phyloP scores from a whole-genome alignment of 2,888 invertebrate species.

The Lydus trimaculatus region DNA sequence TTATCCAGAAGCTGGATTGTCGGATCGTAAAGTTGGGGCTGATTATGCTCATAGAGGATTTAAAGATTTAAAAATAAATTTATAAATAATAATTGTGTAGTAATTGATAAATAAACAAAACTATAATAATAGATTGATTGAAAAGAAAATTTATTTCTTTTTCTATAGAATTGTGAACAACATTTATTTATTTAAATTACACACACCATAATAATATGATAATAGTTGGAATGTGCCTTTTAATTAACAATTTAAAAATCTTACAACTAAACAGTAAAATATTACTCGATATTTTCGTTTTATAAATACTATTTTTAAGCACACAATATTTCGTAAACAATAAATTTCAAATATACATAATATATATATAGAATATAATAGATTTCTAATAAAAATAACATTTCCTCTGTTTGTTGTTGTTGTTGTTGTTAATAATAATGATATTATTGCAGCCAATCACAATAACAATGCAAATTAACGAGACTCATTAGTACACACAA shows the following conservation, averaged over 20 bases:
- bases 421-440: constrained; percentile 15
- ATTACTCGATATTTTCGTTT: constrained; percentile 4
- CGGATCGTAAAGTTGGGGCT: constrained; percentile 64
- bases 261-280: not conserved
- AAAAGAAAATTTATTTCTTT: not conserved
- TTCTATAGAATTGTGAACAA: too few relatives aligned
- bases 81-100: constrained; percentile 36
- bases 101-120: not conserved
- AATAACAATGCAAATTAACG: constrained; percentile 15
- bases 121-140: too few relatives aligned
- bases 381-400: constrained; percentile 31
- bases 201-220: too few relatives aligned
- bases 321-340: constrained; percentile 27
- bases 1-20: constrained; percentile 66
- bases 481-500: constrained; percentile 35
- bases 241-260: not conserved
- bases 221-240: not conserved
- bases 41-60: constrained; percentile 81
- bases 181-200: too few relatives aligned
- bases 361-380: constrained; percentile 27
- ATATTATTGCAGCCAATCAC: constrained; percentile 38
- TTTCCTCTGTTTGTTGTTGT: constrained; percentile 18
- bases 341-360: constrained; percentile 17
- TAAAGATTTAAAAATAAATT: constrained; percentile 61
- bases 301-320: constrained; percentile 33